Evolutionary conservation across 1,140 invertebrate genomes (phyloP), one percentile per base, ranked within the genome.

Genomic region (Drosophila ercepeae): DNA sequence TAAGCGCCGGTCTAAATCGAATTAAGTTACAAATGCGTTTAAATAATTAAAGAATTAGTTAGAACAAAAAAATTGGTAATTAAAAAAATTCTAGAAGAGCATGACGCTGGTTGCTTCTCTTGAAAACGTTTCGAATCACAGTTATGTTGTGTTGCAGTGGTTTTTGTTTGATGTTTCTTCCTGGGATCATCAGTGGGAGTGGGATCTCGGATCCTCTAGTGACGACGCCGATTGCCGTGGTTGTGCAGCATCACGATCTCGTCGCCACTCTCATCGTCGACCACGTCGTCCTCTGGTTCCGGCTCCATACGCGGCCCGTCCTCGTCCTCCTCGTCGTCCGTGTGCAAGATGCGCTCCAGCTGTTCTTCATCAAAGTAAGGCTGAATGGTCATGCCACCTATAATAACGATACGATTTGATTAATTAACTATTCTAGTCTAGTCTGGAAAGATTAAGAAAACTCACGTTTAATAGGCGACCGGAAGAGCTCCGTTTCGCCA

Each of bases 401-500:
- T 25, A 19, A 39, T 46, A 29, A 2, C 44, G 3, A 50, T 18
- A 29, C 9, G 14, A 65, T 27, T 44, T 42, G 45, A 23, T 41
- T 45, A 16, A 36, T 11, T 46, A 34, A 4, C 5, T 11, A 19
- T 14, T n/a, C n/a, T n/a, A n/a, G n/a, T n/a, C n/a, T n/a, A n/a
- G n/a, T n/a, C 3, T 5, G 11, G n/a, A 42, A 5, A n/a, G n/a
- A 42, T 8, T 16, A 4, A 9, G n/a, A 1, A 11, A 7, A 77
- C 78, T 90, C 89, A 93, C 93, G 92, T 71, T 91, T 92, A 11
- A 92, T 75, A n/a, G 94, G 93, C 36, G 93, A 92, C 51, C 92
- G 92, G 69, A 95, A 95, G 57, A 94, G 91, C 78, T 94, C 94
- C 7, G 93, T 92, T 91, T 94, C 94, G 51, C 94, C 93, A 67